phyloP scores from a whole-genome alignment of 2,797 vertebrate genomes.

The Dallia pectoralis region DNA sequence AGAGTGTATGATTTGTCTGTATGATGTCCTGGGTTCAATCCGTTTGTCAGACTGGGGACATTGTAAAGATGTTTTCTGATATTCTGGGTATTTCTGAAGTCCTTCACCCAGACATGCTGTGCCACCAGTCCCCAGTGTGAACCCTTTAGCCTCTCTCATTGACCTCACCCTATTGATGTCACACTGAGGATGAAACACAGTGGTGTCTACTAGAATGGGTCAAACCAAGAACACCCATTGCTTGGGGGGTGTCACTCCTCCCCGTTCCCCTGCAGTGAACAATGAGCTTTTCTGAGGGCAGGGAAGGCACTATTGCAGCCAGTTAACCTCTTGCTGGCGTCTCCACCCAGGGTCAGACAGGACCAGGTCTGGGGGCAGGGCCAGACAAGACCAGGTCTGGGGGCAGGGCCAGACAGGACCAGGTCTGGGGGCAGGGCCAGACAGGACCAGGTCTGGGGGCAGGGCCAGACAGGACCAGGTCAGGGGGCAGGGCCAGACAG shows the following conservation, averaged over 20 bases:
- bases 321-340: conserved; percentile 75
- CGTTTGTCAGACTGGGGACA: too few species aligned
- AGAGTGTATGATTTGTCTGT: too few species aligned
- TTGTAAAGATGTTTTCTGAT: conserved; percentile 50
- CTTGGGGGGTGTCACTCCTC: conserved; percentile 62
- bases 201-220: conserved; percentile 51
- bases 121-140: conserved; percentile 65
- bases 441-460: too few species aligned
- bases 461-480: too few species aligned
- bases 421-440: too few species aligned
- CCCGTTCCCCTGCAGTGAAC: conserved; percentile 58
- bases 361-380: conserved; percentile 42
- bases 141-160: conserved; percentile 62
- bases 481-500: too few species aligned
- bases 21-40: too few species aligned
- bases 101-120: conserved; percentile 25
- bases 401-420: too few species aligned
- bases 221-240: conserved; percentile 67
- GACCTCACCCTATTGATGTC: conserved; percentile 62
- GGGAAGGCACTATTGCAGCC: conserved; percentile 62
- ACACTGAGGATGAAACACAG: conserved; percentile 68
- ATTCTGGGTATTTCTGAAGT: conserved; percentile 41
- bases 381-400: too few species aligned
- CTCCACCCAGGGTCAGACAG: conserved; percentile 72
- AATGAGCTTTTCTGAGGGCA: conserved; percentile 70